These are phyloP conservation scores for Apodemus agrarius DNA, from an alignment of 2,797 vertebrate genomes.

Conservation along the genomic window DNA sequence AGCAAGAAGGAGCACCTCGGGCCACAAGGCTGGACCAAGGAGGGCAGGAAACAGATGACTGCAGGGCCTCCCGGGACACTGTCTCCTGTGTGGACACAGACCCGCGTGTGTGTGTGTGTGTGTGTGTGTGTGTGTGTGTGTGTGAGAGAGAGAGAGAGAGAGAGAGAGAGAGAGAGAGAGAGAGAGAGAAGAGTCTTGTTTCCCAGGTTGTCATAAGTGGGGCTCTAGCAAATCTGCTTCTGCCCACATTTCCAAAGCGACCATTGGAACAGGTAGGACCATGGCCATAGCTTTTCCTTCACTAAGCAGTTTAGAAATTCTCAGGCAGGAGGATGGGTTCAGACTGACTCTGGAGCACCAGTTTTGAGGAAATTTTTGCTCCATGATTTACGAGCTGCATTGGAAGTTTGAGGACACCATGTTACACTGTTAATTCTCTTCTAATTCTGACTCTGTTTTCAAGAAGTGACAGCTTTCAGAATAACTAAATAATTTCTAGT, in stretches of 20 bases:
- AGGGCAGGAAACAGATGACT: background rate
- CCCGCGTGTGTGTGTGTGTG: too few relatives aligned
- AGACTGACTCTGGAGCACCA: background rate
- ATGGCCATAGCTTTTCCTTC: background rate
- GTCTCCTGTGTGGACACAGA: background rate
- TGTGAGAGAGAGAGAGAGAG: too few relatives aligned
- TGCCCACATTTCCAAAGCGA: background rate
- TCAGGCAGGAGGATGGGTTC: background rate
- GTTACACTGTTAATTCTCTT: conserved; percentile 28
- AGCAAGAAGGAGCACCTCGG: too few relatives aligned
- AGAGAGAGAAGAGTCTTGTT: too few relatives aligned
- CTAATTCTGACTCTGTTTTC: conserved; percentile 60
- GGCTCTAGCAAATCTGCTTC: background rate
- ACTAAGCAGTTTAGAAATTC: background rate
- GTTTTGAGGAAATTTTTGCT: background rate
- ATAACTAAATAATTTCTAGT: conserved; percentile 68
- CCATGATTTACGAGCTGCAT: background rate
- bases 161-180: too few relatives aligned
- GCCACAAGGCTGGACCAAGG: background rate
- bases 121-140: too few relatives aligned
- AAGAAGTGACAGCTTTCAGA: conserved; percentile 72
- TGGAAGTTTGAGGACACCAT: conserved; percentile 29
- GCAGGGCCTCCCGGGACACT: background rate
- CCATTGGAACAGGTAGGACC: background rate
- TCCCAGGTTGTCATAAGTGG: background rate